Evolutionary conservation across 2,113 vertebrate species (phyloP), one percentile per base, ranked within the genome.

Genomic region (Cercopithecus mona): DNA sequence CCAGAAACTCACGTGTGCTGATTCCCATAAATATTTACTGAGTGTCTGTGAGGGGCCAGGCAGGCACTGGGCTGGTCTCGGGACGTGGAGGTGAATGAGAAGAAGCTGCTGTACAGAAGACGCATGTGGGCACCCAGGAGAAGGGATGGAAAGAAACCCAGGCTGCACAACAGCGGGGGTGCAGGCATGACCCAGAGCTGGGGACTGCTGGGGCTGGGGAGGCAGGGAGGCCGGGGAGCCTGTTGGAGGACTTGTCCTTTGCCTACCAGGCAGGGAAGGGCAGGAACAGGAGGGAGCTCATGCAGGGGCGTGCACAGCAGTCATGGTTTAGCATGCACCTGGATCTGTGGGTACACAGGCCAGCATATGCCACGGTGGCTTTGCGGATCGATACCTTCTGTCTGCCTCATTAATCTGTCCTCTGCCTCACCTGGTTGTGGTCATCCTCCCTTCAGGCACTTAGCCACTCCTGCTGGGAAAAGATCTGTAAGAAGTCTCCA

Each of bases 271-370:
- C 45, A 32, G 88, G 25, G 55, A 17, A 2, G 40, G 35, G 0
- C 43, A 6, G 40, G 38, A 27, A 9, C 25, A 9, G 18, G 59
- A 32, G 25, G 13, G 72, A 32, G 40, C 22, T 22, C 16, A 2
- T 0, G 1, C 48, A n/a, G 2, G 30, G 57, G 14, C 0, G 1
- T 3, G 30, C 35, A 35, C 43, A 3, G 73, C 0, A 0, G 55
- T n/a, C 9, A 2, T 38, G 52, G 7, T 17, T 30, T 8, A 1
- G n/a, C 2, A 2, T 0, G 6, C 6, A 8, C 57, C 43, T 13
- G 43, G 12, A 23, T 12, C 55, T 27, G n/a, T 17, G 59, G 4
- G 25, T 9, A 2, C 1, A 1, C 7, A 27, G 35, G 61, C 50
- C 20, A 22, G 18, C 1, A 3, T 27, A 50, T 23, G 16, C 25